phyloP scores from a whole-genome alignment of 2,113 vertebrate species.

The Ranitomeya imitator region DNA sequence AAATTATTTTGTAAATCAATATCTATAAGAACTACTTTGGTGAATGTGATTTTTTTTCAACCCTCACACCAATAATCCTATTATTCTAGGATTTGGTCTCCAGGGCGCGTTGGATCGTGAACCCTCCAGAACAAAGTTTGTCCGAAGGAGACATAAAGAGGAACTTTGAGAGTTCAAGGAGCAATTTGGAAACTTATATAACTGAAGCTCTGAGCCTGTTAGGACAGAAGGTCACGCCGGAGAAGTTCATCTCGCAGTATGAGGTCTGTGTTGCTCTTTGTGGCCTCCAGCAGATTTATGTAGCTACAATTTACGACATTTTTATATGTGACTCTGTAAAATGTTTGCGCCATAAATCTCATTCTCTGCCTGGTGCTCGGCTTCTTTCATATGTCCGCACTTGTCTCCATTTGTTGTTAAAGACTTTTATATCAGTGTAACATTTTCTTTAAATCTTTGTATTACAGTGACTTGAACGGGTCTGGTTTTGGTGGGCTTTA shows the following conservation, averaged over 20 bases:
- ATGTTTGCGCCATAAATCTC: background rate
- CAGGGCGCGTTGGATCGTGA: slow-evolving; percentile 56
- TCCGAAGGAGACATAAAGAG: slow-evolving; percentile 61
- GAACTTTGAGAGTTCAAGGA: slow-evolving; percentile 68
- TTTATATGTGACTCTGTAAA: background rate
- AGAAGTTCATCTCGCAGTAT: slow-evolving; percentile 65
- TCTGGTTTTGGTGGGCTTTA: background rate
- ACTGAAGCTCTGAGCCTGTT: slow-evolving; percentile 66
- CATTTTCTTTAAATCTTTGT: background rate
- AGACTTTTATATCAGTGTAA: background rate
- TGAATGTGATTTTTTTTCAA: background rate
- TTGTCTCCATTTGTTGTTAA: background rate
- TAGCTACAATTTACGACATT: background rate
- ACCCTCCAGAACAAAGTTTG: slow-evolving; percentile 44
- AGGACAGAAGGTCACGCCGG: slow-evolving; percentile 59
- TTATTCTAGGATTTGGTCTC: slow-evolving; percentile 60
- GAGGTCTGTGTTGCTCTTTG: slow-evolving; percentile 66
- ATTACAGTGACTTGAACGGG: background rate
- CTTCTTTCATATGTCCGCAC: background rate
- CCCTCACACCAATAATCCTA: background rate
- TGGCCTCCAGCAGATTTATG: background rate
- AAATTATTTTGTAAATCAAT: background rate
- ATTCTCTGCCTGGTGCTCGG: background rate
- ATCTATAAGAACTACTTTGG: background rate
- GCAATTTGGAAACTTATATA: slow-evolving; percentile 68